A percentile compares a stretch with the other conserved stretches of the same genome.
Evolutionary conservation across 2,113 vertebrate species (phyloP).

Genomic region (Cyprinodon tularosa): DNA sequence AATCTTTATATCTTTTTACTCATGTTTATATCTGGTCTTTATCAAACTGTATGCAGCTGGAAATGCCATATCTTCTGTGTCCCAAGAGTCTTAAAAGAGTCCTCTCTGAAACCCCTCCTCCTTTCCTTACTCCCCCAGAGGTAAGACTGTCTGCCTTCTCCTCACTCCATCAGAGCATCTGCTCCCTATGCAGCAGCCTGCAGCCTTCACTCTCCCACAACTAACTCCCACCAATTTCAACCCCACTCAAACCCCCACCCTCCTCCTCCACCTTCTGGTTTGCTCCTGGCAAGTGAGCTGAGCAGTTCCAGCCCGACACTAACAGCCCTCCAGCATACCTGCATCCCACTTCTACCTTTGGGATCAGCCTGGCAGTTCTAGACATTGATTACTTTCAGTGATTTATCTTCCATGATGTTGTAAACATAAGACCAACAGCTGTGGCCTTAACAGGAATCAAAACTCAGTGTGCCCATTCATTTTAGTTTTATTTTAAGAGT

Average conservation of each 20-base stretch:
- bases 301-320: slow-evolving; percentile 31
- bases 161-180: slow-evolving; percentile 40
- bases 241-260: not conserved
- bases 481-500: not conserved
- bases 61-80: slow-evolving; percentile 77
- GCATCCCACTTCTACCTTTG: slow-evolving; percentile 36
- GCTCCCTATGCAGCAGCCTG: slow-evolving; percentile 56
- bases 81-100: slow-evolving; percentile 74
- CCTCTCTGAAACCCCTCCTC: slow-evolving; percentile 72
- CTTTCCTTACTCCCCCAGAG: slow-evolving; percentile 70
- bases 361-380: not conserved
- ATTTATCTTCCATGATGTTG: slow-evolving; percentile 4
- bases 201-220: slow-evolving; percentile 49
- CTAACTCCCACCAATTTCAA: not conserved
- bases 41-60: slow-evolving; percentile 75
- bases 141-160: slow-evolving; percentile 65
- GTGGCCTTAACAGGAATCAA: not conserved
- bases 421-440: not conserved
- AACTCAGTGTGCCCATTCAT: not conserved
- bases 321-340: slow-evolving; percentile 48
- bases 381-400: not conserved
- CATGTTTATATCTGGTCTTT: slow-evolving; percentile 54
- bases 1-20: slow-evolving; percentile 15
- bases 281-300: slow-evolving; percentile 42
- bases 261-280: slow-evolving; percentile 25